Evolutionary conservation across 2,113 vertebrate species (phyloP).

Genomic region (Nesoenas mayeri): DNA sequence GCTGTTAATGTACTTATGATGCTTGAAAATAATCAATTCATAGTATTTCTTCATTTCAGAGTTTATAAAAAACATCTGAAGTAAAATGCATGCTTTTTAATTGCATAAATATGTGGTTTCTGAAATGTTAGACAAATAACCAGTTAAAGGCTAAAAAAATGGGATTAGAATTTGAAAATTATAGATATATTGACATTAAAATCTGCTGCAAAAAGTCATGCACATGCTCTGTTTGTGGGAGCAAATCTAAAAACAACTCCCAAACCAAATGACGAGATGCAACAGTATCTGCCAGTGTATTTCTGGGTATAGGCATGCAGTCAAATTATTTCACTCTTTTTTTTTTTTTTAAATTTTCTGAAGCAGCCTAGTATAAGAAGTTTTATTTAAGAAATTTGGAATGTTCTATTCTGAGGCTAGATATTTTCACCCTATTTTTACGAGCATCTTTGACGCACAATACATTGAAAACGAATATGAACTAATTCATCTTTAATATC

Average conservation of each 20-base stretch:
- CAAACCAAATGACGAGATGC: not conserved
- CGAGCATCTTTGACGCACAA: not conserved
- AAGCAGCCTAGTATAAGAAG: not conserved
- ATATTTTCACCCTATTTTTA: not conserved
- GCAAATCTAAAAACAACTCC: not conserved
- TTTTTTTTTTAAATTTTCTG: not conserved
- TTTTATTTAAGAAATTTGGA: not conserved
- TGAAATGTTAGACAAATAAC: not conserved
- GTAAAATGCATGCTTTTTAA: not conserved
- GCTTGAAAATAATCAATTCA: not conserved
- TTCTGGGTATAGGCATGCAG: not conserved
- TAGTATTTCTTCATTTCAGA: not conserved
- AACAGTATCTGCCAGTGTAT: not conserved
- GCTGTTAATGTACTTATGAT: not conserved
- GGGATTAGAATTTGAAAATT: not conserved
- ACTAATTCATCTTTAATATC: slow-evolving; percentile 11
- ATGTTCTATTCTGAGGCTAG: not conserved
- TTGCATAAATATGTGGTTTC: not conserved
- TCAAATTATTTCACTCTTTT: not conserved
- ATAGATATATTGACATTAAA: not conserved
- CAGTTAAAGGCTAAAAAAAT: not conserved
- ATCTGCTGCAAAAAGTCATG: not conserved
- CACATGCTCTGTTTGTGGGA: not conserved
- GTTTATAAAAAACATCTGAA: not conserved
- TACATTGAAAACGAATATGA: slow-evolving; percentile 26